Conservation (phyloP, 2,113 vertebrate species). For the Anguilla japonica region DNA sequence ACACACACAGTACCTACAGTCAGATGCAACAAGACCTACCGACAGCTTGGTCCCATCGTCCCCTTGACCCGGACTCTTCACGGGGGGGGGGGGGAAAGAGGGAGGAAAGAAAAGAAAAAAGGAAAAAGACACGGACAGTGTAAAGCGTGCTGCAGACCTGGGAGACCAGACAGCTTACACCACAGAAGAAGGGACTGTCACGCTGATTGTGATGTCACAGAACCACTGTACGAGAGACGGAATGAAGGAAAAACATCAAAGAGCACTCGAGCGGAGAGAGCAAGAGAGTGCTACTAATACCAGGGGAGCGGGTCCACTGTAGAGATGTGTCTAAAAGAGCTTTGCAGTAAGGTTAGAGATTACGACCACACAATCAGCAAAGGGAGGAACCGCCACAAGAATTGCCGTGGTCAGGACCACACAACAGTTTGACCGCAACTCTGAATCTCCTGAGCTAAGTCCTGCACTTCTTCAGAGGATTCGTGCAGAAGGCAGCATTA, state of each 20-base stretch:
- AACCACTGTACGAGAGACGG: neutral
- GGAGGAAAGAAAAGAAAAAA: conserved; percentile 28
- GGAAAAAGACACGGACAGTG: conserved; percentile 58
- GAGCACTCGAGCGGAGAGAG: neutral
- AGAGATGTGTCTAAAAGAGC: neutral
- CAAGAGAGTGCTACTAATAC: neutral
- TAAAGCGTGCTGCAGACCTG: conserved; percentile 64
- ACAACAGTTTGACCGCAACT: neutral
- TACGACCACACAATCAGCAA: neutral
- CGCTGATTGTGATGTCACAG: neutral
- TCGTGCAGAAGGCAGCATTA: neutral
- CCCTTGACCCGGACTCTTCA: conserved; percentile 67
- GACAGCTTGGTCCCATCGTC: conserved; percentile 74
- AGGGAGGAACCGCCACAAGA: no score
- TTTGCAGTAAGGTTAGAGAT: neutral
- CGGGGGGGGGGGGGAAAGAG: conserved; percentile 26
- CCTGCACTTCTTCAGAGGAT: neutral
- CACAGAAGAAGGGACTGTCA: neutral
- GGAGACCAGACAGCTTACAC: neutral
- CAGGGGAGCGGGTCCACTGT: neutral
- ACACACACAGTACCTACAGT: conserved; percentile 16
- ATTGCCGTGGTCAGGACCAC: neutral
- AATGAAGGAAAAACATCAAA: neutral
- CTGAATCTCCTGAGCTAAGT: neutral
- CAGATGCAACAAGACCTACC: conserved; percentile 66